Percentiles rank a stretch among this genome's conserved stretches.
phyloP scores from a whole-genome alignment of 2,888 invertebrate species.

The Lydus trimaculatus region DNA sequence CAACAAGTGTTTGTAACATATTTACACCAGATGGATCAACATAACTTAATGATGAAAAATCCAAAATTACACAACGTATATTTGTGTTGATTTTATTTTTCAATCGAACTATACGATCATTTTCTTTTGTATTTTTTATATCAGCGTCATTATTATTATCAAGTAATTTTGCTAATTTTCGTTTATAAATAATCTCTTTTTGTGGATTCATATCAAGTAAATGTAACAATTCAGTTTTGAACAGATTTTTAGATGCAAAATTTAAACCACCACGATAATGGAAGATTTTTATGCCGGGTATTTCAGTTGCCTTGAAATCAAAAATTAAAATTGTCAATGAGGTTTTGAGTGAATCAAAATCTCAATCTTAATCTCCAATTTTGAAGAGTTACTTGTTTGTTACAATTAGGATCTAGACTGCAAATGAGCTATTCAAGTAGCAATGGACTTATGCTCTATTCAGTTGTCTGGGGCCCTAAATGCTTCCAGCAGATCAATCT shows the following conservation, averaged over 20 bases:
- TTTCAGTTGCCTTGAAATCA: conserved; percentile 66
- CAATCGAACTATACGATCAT: conserved; percentile 26
- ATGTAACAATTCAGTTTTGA: conserved; percentile 64
- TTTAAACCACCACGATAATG: conserved; percentile 73
- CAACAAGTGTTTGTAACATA: conserved; percentile 63
- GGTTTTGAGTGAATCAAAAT: background rate
- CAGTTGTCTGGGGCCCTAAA: too few relatives aligned
- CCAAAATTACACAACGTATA: conserved; percentile 62
- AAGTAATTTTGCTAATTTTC: conserved; percentile 54
- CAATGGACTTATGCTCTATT: too few relatives aligned
- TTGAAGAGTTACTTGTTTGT: too few relatives aligned
- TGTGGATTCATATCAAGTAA: conserved; percentile 63
- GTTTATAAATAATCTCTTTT: conserved; percentile 57
- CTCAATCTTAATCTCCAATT: background rate
- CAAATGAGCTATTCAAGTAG: too few relatives aligned
- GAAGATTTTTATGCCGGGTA: conserved; percentile 71
- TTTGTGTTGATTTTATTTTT: conserved; percentile 47
- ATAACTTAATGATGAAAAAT: conserved; percentile 70
- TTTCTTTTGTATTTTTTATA: background rate
- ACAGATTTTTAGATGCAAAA: conserved; percentile 69
- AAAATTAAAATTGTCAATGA: too few relatives aligned
- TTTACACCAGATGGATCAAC: conserved; percentile 72
- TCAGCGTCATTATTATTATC: background rate
- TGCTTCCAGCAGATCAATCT: too few relatives aligned
- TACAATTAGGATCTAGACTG: too few relatives aligned